phyloP scores from a whole-genome alignment of 2,888 invertebrate species.

The Volucella zonaria region DNA sequence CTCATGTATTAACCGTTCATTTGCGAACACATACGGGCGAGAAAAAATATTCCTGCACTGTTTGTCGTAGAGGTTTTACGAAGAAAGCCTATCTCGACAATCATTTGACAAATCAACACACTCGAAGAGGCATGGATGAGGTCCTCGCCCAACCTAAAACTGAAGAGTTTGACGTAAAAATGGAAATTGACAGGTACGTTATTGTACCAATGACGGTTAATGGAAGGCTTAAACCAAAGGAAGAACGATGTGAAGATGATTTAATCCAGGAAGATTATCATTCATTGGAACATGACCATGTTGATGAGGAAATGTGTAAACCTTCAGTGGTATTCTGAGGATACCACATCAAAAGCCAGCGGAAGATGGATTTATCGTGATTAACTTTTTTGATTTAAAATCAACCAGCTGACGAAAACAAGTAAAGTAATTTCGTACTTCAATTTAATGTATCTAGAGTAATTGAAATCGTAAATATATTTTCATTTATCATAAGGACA shows the following conservation, averaged over 20 bases:
- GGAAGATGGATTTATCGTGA: background rate
- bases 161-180: constrained; percentile 57
- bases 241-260: constrained; percentile 32
- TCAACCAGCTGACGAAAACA: background rate
- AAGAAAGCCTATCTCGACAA: constrained; percentile 80
- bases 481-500: background rate
- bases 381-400: background rate
- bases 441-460: background rate
- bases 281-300: constrained; percentile 17
- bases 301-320: background rate
- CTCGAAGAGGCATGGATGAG: constrained; percentile 38
- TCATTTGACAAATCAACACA: constrained; percentile 79
- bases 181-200: constrained; percentile 12
- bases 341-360: background rate
- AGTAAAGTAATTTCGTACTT: no score
- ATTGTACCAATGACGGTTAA: constrained; percentile 1
- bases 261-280: constrained; percentile 29
- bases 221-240: constrained; percentile 50
- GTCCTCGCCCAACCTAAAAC: constrained; percentile 18
- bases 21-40: constrained; percentile 81
- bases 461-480: background rate
- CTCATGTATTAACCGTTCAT: constrained; percentile 81
- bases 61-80: constrained; percentile 81
- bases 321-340: background rate
- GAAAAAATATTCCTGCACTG: constrained; percentile 80